Evolutionary conservation across 2,113 vertebrate species (phyloP).

Genomic region (Thunnus thynnus): DNA sequence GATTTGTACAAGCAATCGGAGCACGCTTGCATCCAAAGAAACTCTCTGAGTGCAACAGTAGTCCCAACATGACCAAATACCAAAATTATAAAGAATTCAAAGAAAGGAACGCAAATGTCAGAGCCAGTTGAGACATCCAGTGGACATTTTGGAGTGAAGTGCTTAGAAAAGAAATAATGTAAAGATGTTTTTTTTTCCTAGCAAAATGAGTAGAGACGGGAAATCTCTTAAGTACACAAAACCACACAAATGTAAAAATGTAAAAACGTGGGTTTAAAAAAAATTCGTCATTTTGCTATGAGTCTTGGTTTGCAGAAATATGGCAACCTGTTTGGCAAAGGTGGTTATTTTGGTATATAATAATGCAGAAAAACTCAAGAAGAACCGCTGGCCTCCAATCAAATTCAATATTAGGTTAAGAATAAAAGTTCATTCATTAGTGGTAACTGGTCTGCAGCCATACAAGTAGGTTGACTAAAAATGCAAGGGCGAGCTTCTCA

Average conservation of each 20-base stretch:
- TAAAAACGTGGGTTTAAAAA: background rate
- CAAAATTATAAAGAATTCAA: background rate
- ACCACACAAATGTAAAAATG: background rate
- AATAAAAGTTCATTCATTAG: constrained; percentile 14
- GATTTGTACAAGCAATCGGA: too few relatives aligned
- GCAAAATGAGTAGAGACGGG: background rate
- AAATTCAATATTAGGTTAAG: constrained; percentile 32
- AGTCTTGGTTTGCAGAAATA: background rate
- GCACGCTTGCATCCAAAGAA: too few relatives aligned
- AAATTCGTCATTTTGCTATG: background rate
- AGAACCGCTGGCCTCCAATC: background rate
- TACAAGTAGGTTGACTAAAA: background rate
- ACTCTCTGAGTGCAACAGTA: too few relatives aligned
- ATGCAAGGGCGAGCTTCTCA: constrained; percentile 15
- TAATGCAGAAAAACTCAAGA: background rate
- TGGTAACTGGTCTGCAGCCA: constrained; percentile 17
- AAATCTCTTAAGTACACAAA: constrained; percentile 6
- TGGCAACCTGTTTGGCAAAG: background rate
- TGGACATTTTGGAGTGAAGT: too few relatives aligned
- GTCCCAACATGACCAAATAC: too few relatives aligned
- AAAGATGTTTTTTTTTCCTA: too few relatives aligned
- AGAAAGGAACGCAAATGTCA: background rate
- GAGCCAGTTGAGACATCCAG: background rate
- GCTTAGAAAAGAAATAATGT: too few relatives aligned
- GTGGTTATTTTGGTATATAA: background rate